A percentile compares a stretch with the other conserved stretches of the same genome.
Conservation (phyloP, 2,113 vertebrate genomes). For the Vulpes lagopus region DNA sequence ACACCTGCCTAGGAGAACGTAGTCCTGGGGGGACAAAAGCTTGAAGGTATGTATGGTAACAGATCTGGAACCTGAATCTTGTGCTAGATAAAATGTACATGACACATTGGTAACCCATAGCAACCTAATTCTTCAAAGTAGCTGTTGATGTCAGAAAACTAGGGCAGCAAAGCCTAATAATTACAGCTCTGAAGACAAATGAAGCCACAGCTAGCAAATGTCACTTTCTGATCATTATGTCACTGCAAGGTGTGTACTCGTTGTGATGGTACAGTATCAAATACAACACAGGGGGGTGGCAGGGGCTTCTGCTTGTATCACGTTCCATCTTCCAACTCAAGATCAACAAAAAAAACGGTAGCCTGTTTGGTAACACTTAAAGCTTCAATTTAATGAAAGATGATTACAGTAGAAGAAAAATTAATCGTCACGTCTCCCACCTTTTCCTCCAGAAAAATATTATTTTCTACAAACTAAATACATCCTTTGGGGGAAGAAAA, state of each 20-base stretch:
- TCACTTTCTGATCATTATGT: neutral
- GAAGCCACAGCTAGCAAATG: neutral
- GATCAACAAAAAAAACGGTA: neutral
- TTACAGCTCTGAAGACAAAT: conserved; percentile 47
- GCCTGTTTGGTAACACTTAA: neutral
- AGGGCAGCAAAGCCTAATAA: conserved; percentile 40
- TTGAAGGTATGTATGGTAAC: neutral
- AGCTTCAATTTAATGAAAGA: conserved; percentile 29
- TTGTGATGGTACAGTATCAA: neutral
- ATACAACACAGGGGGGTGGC: neutral
- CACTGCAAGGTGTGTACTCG: neutral
- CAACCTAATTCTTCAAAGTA: conserved; percentile 62
- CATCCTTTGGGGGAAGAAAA: conserved; percentile 23
- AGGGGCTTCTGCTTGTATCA: neutral
- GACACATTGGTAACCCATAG: neutral
- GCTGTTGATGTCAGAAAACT: conserved; percentile 41
- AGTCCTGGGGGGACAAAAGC: neutral
- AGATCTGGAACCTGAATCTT: neutral
- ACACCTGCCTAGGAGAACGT: neutral
- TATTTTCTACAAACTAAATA: conserved; percentile 65
- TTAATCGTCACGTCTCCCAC: neutral
- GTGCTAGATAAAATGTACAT: conserved; percentile 31
- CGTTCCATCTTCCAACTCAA: neutral
- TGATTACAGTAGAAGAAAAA: conserved; percentile 20
- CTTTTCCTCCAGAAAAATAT: neutral